Evolutionary conservation across 2,888 invertebrate species (phyloP), one percentile per base, ranked within the genome.

Genomic region (Caenorhabditis virilis): DNA sequence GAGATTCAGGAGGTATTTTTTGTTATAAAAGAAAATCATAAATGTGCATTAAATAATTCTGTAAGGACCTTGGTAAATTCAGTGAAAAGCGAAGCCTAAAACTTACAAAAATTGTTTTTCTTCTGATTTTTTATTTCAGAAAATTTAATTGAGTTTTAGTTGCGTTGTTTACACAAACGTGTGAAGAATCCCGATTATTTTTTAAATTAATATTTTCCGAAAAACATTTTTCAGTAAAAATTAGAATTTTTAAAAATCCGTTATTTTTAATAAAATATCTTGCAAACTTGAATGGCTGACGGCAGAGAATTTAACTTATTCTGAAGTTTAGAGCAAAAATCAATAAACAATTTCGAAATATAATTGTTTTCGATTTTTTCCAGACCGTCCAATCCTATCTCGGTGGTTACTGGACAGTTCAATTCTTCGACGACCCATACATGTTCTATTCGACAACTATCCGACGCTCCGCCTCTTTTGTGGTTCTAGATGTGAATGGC

Each of bases 401-500:
- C 6, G 59, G 65, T 30, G 65, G 65, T 16, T 52, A 56, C 49
- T 65, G 65, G 65, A 41, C 41, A 0, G 38, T 60, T n/a, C 43
- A 43, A 20, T 48, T 56, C 35, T 43, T 49, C 45, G 56, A 56
- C 11, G 56, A 56, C 25, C 65, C 65, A 5, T 60, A 65, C 25
- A 39, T 56, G 41, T 65, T 65, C 36, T 45, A 27, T 36, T 39
- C 53, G 15, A 65, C 65, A 22, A 18, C 55, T n/a, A 18, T 52
- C 27, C 25, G 30, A 33, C 25, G 47, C 3, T 47, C 47, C 5
- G 2, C 33, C 7, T 47, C 47, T 11, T 65, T 65, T 25, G 51
- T 60, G 11, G 52, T 60, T 22, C 20, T 65, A 1, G 65, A 65
- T 47, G 65, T 65, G n/a, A 50, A 35, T 35, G 59, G 59, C n/a